phyloP scores from a whole-genome alignment of 2,113 vertebrate genomes.

The Hirundichthys speculiger region DNA sequence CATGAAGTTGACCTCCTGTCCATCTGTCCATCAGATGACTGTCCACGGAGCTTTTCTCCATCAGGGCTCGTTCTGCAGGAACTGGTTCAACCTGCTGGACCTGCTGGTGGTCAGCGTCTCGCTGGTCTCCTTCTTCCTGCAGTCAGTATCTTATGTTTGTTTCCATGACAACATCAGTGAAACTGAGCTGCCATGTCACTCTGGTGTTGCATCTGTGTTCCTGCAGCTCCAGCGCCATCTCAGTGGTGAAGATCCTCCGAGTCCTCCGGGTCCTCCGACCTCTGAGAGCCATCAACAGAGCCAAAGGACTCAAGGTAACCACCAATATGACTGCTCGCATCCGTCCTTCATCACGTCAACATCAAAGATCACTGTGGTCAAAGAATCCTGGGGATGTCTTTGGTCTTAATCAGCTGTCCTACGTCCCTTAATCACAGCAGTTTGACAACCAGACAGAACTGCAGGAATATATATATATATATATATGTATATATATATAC shows the following conservation, averaged over 20 bases:
- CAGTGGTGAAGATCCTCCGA: conserved; percentile 92
- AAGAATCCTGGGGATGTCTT: too few relatives aligned
- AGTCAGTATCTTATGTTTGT: conserved; percentile 88
- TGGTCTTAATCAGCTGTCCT: too few relatives aligned
- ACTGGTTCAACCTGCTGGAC: conserved; percentile 93
- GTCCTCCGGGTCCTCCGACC: conserved; percentile 90
- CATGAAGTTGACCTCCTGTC: rapidly evolving
- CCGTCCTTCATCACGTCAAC: background rate
- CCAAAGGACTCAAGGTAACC: conserved; percentile 92
- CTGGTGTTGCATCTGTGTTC: background rate
- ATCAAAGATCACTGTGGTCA: too few relatives aligned
- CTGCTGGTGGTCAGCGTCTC: conserved; percentile 94
- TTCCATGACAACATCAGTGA: too few relatives aligned
- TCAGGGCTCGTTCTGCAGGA: conserved; percentile 92
- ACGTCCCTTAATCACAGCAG: too few relatives aligned
- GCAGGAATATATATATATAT: too few relatives aligned
- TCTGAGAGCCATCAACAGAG: conserved; percentile 92
- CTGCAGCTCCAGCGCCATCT: conserved; percentile 91
- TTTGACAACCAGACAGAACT: too few relatives aligned
- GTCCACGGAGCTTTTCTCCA: conserved; percentile 93
- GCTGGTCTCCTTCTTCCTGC: conserved; percentile 90
- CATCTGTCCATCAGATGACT: conserved; percentile 81
- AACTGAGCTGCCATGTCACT: background rate
- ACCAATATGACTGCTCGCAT: too few relatives aligned
- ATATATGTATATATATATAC: too few relatives aligned